Evolutionary conservation across 1,140 invertebrate genomes (phyloP), one percentile per base, ranked within the genome.

Genomic region (Rhopalosiphum padi): DNA sequence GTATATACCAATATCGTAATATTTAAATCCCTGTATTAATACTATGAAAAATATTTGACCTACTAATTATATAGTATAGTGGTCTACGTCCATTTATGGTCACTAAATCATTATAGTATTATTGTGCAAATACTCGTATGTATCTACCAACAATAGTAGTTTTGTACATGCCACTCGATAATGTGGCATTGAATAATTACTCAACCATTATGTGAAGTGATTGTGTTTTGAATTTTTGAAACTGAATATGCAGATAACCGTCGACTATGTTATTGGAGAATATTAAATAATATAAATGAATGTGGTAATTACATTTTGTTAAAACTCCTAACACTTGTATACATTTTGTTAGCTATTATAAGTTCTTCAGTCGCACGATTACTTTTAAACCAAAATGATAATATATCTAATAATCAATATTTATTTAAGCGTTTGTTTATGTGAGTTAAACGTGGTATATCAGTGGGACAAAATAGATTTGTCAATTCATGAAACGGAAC

Each of bases 401-500:
- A 46, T 15, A n/a, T 68, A 43, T 43, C 43, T 60, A 23, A 68
- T 82, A 41, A 18, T 48, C n/a, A 77, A n/a, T 77, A 77, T 77
- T 77, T 77, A 77, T 48, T 35, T 91, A 21, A 25, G 23, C 35
- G 91, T 82, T n/a, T 82, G 91, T 37, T 2, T 35, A 48, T 41
- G 46, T 51, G 91, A 93, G 0, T 51, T 86, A n/a, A 93, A 37
- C 25, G 77, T 85, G 35, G 91, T 93, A 23, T 85, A 93, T 37
- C 82, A 55, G 15, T 93, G 91, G 91, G 91, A 86, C 7, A 85
- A 93, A 22, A 85, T 93, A 35, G 35, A 93, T 35, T 48, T 93
- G 48, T 41, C 82, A 51, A 21, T 25, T 7, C 41, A 77, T 77
- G 60, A 77, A 4, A 48, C n/a, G 6, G 77, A 41, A n/a, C 11